phyloP scores from a whole-genome alignment of 2,888 invertebrate genomes.

The Leptopilina drosophilae region DNA sequence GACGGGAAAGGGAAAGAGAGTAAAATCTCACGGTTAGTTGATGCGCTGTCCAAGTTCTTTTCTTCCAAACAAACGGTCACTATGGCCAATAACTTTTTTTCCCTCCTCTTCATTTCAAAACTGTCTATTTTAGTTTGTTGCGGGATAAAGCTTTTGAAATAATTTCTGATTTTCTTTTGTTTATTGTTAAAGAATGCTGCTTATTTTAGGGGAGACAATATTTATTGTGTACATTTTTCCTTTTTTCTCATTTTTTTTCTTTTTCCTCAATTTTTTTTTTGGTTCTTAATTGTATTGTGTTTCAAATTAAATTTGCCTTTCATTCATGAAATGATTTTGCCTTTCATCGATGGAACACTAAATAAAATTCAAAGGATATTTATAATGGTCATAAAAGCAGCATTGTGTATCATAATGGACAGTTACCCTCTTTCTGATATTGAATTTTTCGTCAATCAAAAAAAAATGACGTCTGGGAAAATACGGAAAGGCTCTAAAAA shows the following conservation, averaged over 20 bases:
- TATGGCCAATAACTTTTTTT: background rate
- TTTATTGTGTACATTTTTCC: background rate
- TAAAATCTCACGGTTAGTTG: background rate
- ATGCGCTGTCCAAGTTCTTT: conserved; percentile 21
- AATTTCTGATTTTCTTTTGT: no score
- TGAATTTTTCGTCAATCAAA: no score
- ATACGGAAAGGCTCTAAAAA: no score
- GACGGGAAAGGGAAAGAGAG: no score
- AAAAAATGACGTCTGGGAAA: background rate
- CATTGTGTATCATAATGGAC: background rate
- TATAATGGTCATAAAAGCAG: no score
- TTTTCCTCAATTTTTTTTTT: background rate
- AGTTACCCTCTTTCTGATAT: background rate
- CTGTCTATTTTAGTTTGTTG: background rate
- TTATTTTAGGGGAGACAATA: background rate
- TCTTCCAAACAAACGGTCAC: background rate
- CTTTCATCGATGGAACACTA: no score
- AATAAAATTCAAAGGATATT: no score
- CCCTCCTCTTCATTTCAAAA: background rate
- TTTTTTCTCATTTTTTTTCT: background rate
- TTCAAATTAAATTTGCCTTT: background rate
- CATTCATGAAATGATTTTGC: no score
- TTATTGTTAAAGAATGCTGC: no score
- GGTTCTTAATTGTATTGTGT: background rate
- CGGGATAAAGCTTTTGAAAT: background rate